Evolutionary conservation across 2,888 invertebrate genomes (phyloP).

Genomic region (Sarcophaga subvicina): DNA sequence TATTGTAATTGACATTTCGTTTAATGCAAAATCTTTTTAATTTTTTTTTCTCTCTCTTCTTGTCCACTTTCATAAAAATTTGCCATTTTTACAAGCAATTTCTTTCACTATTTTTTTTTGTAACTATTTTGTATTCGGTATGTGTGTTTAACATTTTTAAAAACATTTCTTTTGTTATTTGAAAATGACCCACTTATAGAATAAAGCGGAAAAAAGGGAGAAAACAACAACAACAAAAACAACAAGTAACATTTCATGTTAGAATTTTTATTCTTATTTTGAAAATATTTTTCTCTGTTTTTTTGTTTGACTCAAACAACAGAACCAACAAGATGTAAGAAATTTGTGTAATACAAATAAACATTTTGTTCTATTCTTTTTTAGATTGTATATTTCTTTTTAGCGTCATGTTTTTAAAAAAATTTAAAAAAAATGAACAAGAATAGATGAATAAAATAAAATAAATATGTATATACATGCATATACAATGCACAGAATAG

Average conservation of each 20-base stretch:
- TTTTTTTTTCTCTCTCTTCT: neutral
- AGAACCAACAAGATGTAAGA: constrained; percentile 22
- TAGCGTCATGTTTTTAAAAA: constrained; percentile 5
- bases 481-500: too few relatives aligned
- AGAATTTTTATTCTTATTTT: too few relatives aligned
- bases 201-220: neutral
- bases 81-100: constrained; percentile 2
- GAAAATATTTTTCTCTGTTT: neutral
- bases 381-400: neutral
- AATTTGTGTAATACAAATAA: constrained; percentile 47
- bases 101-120: neutral
- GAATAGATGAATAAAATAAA: neutral
- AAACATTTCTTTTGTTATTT: constrained; percentile 33
- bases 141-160: neutral
- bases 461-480: too few relatives aligned
- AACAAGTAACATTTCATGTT: neutral
- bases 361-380: constrained; percentile 13
- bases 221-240: neutral
- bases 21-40: constrained; percentile 10
- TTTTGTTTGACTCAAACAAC: neutral
- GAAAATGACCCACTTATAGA: constrained; percentile 45
- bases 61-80: constrained; percentile 4
- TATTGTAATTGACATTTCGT: constrained; percentile 54
- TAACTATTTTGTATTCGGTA: neutral
- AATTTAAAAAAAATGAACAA: neutral